Evolutionary conservation across 2,888 invertebrate species (phyloP), one percentile per base, ranked within the genome.

Genomic region (Mythimna loreyi): DNA sequence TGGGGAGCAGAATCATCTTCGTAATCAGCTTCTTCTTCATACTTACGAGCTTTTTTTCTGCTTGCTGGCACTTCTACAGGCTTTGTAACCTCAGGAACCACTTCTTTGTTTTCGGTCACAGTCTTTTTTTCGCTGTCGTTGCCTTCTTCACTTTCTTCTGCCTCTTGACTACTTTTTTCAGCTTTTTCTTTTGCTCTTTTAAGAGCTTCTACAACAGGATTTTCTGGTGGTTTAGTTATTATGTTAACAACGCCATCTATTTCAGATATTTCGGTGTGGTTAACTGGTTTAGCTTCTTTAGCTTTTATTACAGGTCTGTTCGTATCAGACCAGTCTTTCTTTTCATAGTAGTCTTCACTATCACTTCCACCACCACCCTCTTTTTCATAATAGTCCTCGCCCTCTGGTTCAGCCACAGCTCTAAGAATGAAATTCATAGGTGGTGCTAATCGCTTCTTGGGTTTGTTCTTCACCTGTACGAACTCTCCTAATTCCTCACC

Each of bases 401-500:
- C 84, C 57, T 93, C 89, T 2, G 92, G 87, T 52, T 92, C 94
- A n/a, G 89, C 91, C 8, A 92, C 90, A 0, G 94, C 88, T 85
- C 82, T 90, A 2, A 96, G 77, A 49, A 92, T 66, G 56, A 92
- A 96, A 81, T 93, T 93, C 3, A 90, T 78, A 2, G 95, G 95
- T 2, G 84, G 86, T 2, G 96, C 96, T 56, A 95, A 83, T 75
- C 96, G 87, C 75, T 95, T 96, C 75, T 93, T 95, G 9, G 92
- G 90, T 79, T 94, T 94, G 3, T 85, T 80, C 7, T 82, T 75
- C 33, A 84, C 83, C 52, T 91, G 88, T 2, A 91, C 84, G 50
- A 95, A 93, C 60, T 95, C 93, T 64, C 93, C 94, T 6, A 94
- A 78, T 67, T 94, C 91, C 7, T 92, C 92, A 4, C 93, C 94